Conservation (phyloP, 2,888 invertebrate species). For the Amblyjoppa proteus region DNA sequence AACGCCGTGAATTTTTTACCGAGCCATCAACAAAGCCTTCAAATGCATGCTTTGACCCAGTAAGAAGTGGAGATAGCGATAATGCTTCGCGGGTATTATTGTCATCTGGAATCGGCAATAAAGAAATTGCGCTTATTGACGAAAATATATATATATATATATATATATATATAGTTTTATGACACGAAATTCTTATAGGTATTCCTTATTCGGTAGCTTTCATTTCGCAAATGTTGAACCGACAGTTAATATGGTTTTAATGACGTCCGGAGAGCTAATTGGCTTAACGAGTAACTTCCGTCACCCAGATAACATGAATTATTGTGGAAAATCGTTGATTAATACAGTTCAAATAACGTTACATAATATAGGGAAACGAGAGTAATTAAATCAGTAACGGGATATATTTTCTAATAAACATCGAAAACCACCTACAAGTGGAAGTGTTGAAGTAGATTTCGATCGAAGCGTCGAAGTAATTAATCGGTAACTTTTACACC, state of each 20-base stretch:
- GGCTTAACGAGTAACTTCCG: background rate
- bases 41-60: background rate
- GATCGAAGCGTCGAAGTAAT: too few species aligned
- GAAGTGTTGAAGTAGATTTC: too few species aligned
- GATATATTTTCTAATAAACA: background rate
- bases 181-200: background rate
- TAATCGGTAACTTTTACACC: too few species aligned
- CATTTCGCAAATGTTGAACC: background rate
- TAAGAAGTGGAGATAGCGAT: background rate
- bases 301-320: background rate
- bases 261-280: background rate
- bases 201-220: background rate
- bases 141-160: background rate
- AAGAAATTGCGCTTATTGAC: background rate
- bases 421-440: too few species aligned
- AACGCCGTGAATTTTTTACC: background rate
- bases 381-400: background rate
- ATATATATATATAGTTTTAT: too few species aligned
- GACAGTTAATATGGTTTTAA: background rate
- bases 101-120: background rate
- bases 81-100: background rate
- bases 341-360: background rate
- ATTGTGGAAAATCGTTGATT: background rate
- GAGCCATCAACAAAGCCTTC: slow-evolving; percentile 11
- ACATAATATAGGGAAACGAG: background rate